A percentile compares a stretch with the other conserved stretches of the same genome.
Evolutionary conservation across 2,797 vertebrate genomes (phyloP).

Genomic region (Enteromius treurensis): DNA sequence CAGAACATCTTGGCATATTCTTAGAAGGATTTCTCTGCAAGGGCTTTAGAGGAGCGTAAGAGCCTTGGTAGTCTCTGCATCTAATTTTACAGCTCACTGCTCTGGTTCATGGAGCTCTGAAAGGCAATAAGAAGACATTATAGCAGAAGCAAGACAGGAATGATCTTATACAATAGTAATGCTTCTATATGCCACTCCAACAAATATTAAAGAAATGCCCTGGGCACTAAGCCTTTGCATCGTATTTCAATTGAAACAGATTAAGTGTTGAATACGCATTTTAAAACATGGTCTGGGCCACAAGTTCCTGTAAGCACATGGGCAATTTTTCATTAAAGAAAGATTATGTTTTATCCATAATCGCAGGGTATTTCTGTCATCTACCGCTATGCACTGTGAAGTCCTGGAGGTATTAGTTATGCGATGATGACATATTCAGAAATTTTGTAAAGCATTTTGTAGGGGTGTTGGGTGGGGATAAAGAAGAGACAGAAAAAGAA

Average conservation of each 20-base stretch:
- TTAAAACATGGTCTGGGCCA: background rate
- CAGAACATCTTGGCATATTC: background rate
- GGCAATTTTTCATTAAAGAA: slow-evolving; percentile 29
- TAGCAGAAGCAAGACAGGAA: slow-evolving; percentile 3
- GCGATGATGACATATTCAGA: slow-evolving; percentile 11
- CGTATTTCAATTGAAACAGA: slow-evolving; percentile 28
- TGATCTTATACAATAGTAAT: slow-evolving; percentile 30
- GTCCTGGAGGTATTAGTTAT: background rate
- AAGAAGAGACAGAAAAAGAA: background rate
- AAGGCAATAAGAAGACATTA: slow-evolving; percentile 52
- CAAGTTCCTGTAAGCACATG: slow-evolving; percentile 5
- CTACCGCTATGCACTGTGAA: background rate
- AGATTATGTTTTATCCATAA: slow-evolving; percentile 35
- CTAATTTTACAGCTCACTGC: slow-evolving; percentile 57
- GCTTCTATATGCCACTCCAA: slow-evolving; percentile 18
- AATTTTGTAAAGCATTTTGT: background rate
- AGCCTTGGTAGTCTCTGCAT: slow-evolving; percentile 41
- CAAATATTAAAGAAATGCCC: slow-evolving; percentile 2
- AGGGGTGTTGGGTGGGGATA: background rate
- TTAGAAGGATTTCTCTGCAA: background rate
- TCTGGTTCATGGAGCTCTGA: slow-evolving; percentile 51
- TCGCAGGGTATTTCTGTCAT: slow-evolving; percentile 18
- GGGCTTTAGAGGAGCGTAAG: slow-evolving; percentile 50
- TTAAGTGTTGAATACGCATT: slow-evolving; percentile 19
- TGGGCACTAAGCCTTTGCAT: slow-evolving; percentile 2